A percentile compares a stretch with the other conserved stretches of the same genome.
phyloP scores from a whole-genome alignment of 2,888 invertebrate genomes.

The Smittia sp. region DNA sequence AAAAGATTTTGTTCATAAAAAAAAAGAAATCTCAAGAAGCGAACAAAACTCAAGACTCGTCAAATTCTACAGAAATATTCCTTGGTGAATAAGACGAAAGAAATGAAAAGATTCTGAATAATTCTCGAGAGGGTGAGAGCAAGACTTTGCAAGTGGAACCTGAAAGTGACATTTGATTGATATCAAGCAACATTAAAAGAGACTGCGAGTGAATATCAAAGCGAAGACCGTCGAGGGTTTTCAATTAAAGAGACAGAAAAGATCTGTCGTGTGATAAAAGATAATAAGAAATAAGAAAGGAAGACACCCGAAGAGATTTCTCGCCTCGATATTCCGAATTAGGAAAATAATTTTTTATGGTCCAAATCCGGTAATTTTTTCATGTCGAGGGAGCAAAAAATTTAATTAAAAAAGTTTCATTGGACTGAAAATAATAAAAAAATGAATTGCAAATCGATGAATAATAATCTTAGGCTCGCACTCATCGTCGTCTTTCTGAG shows the following conservation, averaged over 20 bases:
- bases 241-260: constrained; percentile 20
- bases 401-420: constrained; percentile 31
- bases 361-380: constrained; percentile 22
- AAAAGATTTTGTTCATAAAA: neutral
- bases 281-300: neutral
- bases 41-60: neutral
- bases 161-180: constrained; percentile 34
- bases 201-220: neutral
- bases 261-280: constrained; percentile 18
- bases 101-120: neutral
- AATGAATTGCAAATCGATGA: constrained; percentile 33
- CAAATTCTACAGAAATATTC: neutral
- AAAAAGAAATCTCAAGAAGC: neutral
- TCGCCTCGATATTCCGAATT: neutral
- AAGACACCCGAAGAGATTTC: neutral
- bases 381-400: neutral
- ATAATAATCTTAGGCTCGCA: constrained; percentile 18
- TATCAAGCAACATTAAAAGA: constrained; percentile 20
- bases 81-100: neutral
- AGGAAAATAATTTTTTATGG: constrained; percentile 30
- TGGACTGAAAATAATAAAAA: constrained; percentile 7
- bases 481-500: neutral
- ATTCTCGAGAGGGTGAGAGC: constrained; percentile 6
- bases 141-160: neutral
- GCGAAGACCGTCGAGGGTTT: neutral